A percentile compares a stretch with the other conserved stretches of the same genome.
Conservation (phyloP, 2,113 vertebrate species). For the Bos javanicus region DNA sequence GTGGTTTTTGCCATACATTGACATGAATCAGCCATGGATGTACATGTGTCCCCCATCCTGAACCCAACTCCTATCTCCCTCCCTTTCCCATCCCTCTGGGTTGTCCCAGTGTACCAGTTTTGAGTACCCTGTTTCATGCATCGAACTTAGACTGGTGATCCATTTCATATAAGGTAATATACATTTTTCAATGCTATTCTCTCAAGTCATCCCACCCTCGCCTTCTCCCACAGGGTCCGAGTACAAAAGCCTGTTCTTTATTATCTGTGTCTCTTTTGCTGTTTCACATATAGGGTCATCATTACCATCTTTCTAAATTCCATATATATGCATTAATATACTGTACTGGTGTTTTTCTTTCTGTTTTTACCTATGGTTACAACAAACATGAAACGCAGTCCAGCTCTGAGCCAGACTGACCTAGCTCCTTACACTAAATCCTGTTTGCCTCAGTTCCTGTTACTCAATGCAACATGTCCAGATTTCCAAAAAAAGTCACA, state of each 20-base stretch:
- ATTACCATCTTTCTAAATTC: background rate
- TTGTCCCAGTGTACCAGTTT: background rate
- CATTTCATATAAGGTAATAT: background rate
- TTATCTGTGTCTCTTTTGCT: background rate
- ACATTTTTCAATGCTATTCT: background rate
- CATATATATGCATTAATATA: background rate
- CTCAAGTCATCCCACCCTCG: background rate
- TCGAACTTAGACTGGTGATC: background rate
- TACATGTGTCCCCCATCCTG: background rate
- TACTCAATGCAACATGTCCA: background rate
- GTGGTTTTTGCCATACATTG: background rate
- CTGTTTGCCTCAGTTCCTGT: background rate
- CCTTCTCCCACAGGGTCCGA: background rate
- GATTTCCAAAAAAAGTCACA: background rate
- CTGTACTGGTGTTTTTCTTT: background rate
- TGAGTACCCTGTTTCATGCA: background rate
- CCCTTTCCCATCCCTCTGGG: background rate
- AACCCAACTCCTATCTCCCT: background rate
- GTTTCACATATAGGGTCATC: background rate
- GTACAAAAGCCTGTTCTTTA: background rate
- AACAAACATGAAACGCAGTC: background rate
- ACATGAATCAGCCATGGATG: background rate
- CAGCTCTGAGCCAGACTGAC: background rate
- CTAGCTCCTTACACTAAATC: background rate
- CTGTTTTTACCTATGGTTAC: background rate